Evolutionary conservation across 2,888 invertebrate species (phyloP).

Genomic region (Myopa tessellatipennis): DNA sequence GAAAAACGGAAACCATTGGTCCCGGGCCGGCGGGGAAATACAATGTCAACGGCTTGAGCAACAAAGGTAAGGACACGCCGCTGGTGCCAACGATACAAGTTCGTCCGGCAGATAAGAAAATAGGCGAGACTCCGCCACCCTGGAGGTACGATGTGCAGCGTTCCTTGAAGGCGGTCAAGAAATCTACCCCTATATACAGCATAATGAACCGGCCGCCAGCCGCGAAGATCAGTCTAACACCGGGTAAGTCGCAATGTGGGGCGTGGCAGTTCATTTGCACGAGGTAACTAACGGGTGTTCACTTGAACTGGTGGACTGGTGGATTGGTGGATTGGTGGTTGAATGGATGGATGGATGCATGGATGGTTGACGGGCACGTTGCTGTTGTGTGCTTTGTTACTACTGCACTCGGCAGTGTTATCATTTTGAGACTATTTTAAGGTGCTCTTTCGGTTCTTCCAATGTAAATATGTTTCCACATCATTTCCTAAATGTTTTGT

Average conservation of each 20-base stretch:
- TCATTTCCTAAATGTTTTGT: not conserved
- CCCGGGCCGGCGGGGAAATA: constrained; percentile 89
- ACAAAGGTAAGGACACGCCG: constrained; percentile 83
- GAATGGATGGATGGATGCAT: constrained; percentile 38
- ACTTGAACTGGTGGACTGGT: constrained; percentile 5
- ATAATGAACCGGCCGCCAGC: constrained; percentile 78
- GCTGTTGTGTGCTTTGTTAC: constrained; percentile 15
- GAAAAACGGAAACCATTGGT: constrained; percentile 71
- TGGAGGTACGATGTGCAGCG: constrained; percentile 89
- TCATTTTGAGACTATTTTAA: not conserved
- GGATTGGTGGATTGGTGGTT: constrained; percentile 32
- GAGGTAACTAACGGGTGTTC: not conserved
- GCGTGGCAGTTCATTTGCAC: constrained; percentile 2
- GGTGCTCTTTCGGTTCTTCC: not conserved
- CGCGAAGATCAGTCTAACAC: constrained; percentile 74
- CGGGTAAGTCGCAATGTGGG: constrained; percentile 70
- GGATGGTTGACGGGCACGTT: constrained; percentile 9
- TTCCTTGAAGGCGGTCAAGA: constrained; percentile 70
- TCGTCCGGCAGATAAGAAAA: constrained; percentile 69
- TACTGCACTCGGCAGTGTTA: not conserved
- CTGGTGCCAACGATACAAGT: constrained; percentile 85
- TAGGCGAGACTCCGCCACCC: constrained; percentile 82
- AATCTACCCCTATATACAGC: constrained; percentile 76
- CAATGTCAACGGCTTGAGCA: constrained; percentile 85
- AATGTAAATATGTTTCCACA: constrained; percentile 14